Evolutionary conservation across 2,888 invertebrate species (phyloP).

Genomic region (Bellardia bayeri): DNA sequence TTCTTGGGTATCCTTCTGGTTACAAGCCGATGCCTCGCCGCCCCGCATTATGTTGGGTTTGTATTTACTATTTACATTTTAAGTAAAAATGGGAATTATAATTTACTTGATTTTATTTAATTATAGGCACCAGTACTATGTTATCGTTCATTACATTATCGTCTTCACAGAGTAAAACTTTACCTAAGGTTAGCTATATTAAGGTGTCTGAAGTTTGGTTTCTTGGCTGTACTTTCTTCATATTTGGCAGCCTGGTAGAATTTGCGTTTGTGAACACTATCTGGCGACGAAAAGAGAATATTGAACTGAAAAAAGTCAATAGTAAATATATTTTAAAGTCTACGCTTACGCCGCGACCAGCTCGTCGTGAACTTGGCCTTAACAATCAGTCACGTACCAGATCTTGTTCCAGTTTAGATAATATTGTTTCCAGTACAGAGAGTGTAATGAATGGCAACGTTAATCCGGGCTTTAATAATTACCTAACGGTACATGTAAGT

Average conservation of each 20-base stretch:
- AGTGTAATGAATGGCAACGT: slow-evolving; percentile 85
- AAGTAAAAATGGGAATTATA: background rate
- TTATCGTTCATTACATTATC: slow-evolving; percentile 81
- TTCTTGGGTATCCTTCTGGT: slow-evolving; percentile 82
- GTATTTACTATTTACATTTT: slow-evolving; percentile 8
- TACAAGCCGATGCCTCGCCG: slow-evolving; percentile 81
- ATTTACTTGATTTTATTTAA: background rate
- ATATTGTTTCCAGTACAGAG: slow-evolving; percentile 90
- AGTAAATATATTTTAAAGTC: slow-evolving; percentile 82
- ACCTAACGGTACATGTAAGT: slow-evolving; percentile 81
- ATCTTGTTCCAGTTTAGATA: slow-evolving; percentile 88
- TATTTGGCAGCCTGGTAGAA: slow-evolving; percentile 81
- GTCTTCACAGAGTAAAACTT: slow-evolving; percentile 80
- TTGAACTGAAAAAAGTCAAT: slow-evolving; percentile 81
- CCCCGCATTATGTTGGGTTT: slow-evolving; percentile 81
- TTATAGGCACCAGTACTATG: slow-evolving; percentile 81
- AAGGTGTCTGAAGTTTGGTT: slow-evolving; percentile 82
- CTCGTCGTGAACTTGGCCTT: slow-evolving; percentile 78
- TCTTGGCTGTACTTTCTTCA: slow-evolving; percentile 81
- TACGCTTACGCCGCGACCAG: slow-evolving; percentile 80
- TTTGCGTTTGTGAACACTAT: slow-evolving; percentile 82
- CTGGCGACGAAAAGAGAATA: slow-evolving; percentile 82
- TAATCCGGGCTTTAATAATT: slow-evolving; percentile 85
- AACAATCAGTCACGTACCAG: slow-evolving; percentile 85
- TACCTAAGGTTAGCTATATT: slow-evolving; percentile 81